Evolutionary conservation across 1,140 invertebrate genomes (phyloP), one percentile per base, ranked within the genome.

Genomic region (Cryptotermes secundus): DNA sequence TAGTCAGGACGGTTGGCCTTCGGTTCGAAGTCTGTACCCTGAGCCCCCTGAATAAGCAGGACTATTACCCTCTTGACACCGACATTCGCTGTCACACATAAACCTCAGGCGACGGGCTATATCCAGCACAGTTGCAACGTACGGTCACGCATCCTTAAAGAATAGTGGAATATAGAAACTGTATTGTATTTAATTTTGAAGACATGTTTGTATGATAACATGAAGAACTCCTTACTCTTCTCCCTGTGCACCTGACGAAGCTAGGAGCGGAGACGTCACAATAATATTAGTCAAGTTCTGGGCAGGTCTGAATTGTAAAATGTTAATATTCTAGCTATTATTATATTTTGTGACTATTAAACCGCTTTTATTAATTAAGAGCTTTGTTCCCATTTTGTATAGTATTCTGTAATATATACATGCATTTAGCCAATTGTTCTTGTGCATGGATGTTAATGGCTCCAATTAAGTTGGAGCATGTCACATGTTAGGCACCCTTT

Each of bases 321-420:
- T n/a, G 26, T 22, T 24, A 42, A 42, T 12, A 49, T 22, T 19
- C 14, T 19, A 49, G 4, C 12, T 38, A 1, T 49, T 49, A 72
- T 1, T 72, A 14, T n/a, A 72, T 72, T 72, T 72, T 72, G 59
- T 72, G 26, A 72, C 26, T 72, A 72, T 31, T 31, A 3, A 49
- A 49, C 19, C 22, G 45, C 45, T 49, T 31, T 72, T 72, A n/a
- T 72, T 31, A 72, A 7, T 4, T 59, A 26, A 59, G 3, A 59
- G 59, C 31, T 72, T 7, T 31, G 59, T 31, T 72, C 59, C 26
- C 31, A 72, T n/a, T 72, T 16, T 31, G 14, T n/a, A n/a, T 31
- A 72, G n/a, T 72, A 26, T 16, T 72, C 59, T 72, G n/a, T 72
- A 72, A 72, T 72, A 72, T 72, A 72, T 72, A 72, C n/a, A 31